Evolutionary conservation across 2,797 vertebrate species (phyloP).

Genomic region (Parambassis ranga): DNA sequence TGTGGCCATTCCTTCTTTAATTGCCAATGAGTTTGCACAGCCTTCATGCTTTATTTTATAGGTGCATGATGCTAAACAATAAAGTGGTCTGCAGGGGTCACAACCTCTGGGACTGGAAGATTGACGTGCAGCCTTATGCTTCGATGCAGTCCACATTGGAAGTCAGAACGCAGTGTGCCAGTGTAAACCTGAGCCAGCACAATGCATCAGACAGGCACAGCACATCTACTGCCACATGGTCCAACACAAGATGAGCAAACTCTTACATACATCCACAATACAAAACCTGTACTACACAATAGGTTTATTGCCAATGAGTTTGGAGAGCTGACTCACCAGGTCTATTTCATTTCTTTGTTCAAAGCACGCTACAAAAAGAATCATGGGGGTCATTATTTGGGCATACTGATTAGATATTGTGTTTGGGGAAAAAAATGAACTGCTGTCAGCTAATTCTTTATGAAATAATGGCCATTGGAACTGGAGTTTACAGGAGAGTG

Average conservation of each 20-base stretch:
- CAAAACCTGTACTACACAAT: not conserved
- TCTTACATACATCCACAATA: not conserved
- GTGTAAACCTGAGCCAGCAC: constrained; percentile 25
- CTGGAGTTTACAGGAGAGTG: not conserved
- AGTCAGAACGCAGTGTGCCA: constrained; percentile 30
- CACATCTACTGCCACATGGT: not conserved
- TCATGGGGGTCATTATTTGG: not conserved
- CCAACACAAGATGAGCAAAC: not conserved
- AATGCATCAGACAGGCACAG: not conserved
- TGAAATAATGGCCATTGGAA: not conserved
- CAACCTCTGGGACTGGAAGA: constrained; percentile 28
- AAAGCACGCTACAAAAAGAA: not conserved
- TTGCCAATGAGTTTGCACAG: constrained; percentile 15
- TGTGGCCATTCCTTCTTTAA: constrained; percentile 12
- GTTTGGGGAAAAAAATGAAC: too few species aligned
- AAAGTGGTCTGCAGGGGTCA: constrained; percentile 4
- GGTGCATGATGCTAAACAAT: constrained; percentile 17
- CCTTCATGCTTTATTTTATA: constrained; percentile 23
- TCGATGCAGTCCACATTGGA: constrained; percentile 35
- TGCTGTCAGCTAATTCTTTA: not conserved
- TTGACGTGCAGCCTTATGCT: constrained; percentile 47
- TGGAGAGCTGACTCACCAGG: not conserved
- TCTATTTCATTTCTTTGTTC: not conserved
- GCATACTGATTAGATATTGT: not conserved
- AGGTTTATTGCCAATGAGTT: too few species aligned